A percentile compares a stretch with the other conserved stretches of the same genome.
Evolutionary conservation across 1,140 invertebrate genomes (phyloP).

Genomic region (Medauroidea extradentata): DNA sequence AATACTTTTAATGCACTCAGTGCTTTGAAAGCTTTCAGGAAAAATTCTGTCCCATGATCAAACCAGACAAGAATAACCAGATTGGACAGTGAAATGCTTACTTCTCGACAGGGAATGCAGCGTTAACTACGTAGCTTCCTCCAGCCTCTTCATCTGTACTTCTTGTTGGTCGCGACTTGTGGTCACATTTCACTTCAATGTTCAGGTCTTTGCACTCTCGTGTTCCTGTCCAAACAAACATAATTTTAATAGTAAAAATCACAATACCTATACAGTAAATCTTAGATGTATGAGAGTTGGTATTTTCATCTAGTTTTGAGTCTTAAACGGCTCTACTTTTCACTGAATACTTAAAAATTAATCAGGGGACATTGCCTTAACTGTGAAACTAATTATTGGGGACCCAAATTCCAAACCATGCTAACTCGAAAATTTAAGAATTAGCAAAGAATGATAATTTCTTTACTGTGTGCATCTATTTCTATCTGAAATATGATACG

Average conservation of each 20-base stretch:
- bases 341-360: background rate
- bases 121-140: slow-evolving; percentile 72
- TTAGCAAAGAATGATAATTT: too few relatives aligned
- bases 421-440: too few relatives aligned
- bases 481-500: too few relatives aligned
- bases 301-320: background rate
- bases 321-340: background rate
- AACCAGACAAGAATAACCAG: too few relatives aligned
- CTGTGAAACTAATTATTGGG: background rate
- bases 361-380: background rate
- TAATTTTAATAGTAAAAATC: background rate
- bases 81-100: slow-evolving; percentile 49
- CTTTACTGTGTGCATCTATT: too few relatives aligned
- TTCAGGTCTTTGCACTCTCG: slow-evolving; percentile 82
- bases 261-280: background rate
- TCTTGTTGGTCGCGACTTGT: slow-evolving; percentile 60
- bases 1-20: too few relatives aligned
- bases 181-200: slow-evolving; percentile 86
- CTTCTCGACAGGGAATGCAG: slow-evolving; percentile 75
- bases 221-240: slow-evolving; percentile 35
- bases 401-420: too few relatives aligned
- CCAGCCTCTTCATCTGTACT: slow-evolving; percentile 59
- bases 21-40: too few relatives aligned
- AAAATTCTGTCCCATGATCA: too few relatives aligned
- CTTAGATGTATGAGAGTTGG: background rate